These are phyloP conservation scores for Podiceps cristatus DNA, from an alignment of 2,113 vertebrate species.

Conservation along the genomic window DNA sequence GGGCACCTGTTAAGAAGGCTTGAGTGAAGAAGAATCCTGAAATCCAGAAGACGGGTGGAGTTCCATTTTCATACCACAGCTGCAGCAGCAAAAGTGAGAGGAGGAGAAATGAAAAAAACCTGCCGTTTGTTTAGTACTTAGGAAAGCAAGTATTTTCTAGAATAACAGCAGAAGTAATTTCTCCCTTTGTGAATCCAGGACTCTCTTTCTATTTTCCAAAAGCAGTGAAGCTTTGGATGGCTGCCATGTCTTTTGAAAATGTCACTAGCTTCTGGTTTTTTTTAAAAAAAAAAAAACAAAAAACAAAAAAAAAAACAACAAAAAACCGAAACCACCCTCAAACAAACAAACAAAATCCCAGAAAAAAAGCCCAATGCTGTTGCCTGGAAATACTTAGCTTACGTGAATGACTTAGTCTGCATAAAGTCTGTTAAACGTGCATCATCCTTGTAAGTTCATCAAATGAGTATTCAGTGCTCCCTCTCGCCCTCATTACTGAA, in stretches of 20 bases:
- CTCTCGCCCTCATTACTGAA: background rate
- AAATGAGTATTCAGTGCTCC: background rate
- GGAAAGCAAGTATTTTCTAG: background rate
- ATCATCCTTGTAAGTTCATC: background rate
- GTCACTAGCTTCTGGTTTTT: background rate
- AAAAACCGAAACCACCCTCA: background rate
- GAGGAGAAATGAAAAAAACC: background rate
- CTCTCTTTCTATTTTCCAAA: background rate
- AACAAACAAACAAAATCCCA: background rate
- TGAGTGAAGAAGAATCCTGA: conserved; percentile 95
- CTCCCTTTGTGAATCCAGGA: background rate
- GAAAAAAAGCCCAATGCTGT: too few species aligned
- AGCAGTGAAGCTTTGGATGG: background rate
- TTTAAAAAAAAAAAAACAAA: background rate
- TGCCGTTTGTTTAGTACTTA: background rate
- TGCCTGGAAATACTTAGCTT: background rate
- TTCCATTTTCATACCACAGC: conserved; percentile 85
- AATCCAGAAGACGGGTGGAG: conserved; percentile 87
- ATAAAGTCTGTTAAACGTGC: background rate
- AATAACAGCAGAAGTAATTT: background rate
- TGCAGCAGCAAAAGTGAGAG: conserved; percentile 26
- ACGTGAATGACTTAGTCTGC: background rate
- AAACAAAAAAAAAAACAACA: background rate
- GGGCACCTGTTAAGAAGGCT: conserved; percentile 89
- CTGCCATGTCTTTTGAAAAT: background rate